Percentiles rank a stretch among this genome's conserved stretches.
Evolutionary conservation across 1,140 invertebrate genomes (phyloP).

Genomic region (Drusus annulatus): DNA sequence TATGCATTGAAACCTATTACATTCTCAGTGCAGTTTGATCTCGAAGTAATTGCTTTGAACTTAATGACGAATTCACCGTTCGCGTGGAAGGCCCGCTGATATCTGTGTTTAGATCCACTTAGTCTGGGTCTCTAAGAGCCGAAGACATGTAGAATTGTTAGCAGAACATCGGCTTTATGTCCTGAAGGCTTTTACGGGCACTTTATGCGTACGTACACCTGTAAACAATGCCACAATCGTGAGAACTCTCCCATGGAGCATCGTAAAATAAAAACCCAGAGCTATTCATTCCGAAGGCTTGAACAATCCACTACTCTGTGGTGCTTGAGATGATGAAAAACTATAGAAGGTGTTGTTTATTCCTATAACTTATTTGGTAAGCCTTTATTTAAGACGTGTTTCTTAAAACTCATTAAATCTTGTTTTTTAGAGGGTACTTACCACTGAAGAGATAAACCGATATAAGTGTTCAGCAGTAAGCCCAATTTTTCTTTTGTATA

Average conservation of each 20-base stretch:
- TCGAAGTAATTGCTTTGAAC: background rate
- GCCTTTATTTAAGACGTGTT: no score
- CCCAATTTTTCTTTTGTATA: no score
- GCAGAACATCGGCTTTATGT: background rate
- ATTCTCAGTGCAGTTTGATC: background rate
- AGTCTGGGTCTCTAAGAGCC: background rate
- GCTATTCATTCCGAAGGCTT: constrained; percentile 20
- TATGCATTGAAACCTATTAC: no score
- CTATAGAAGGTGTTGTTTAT: no score
- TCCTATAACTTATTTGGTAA: no score
- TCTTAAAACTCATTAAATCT: no score
- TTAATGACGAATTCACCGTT: constrained; percentile 8
- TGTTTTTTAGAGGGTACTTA: no score
- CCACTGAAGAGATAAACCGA: no score
- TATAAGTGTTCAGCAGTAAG: no score
- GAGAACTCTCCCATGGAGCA: constrained; percentile 16
- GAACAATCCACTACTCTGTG: background rate
- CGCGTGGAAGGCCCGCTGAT: background rate
- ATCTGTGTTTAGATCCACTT: background rate
- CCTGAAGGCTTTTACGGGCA: constrained; percentile 24
- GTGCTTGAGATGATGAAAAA: no score
- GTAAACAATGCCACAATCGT: constrained; percentile 9
- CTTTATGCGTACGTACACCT: background rate
- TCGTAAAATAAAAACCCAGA: constrained; percentile 7
- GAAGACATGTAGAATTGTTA: background rate